phyloP scores from a whole-genome alignment of 2,113 vertebrate genomes.

The Sterrhoptilus dennistouni region DNA sequence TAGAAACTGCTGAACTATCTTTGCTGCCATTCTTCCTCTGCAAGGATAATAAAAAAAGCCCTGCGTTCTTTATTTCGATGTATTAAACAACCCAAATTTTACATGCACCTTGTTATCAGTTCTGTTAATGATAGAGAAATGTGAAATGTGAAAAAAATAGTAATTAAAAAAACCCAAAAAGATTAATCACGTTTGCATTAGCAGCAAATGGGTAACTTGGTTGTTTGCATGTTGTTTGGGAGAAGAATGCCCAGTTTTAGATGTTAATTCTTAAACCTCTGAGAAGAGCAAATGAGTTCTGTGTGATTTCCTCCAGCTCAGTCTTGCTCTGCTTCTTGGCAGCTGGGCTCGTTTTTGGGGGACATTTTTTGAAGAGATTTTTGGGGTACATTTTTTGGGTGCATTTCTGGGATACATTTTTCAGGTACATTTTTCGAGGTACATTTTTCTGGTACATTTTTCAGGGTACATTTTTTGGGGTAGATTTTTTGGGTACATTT shows the following conservation, averaged over 20 bases:
- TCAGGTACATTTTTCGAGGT: neutral
- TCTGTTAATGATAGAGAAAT: neutral
- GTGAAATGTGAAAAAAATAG: neutral
- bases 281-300: neutral
- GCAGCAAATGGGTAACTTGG: accelerated
- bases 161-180: neutral
- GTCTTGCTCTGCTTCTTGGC: neutral
- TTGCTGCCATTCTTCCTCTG: neutral
- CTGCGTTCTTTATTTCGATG: neutral
- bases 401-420: no score
- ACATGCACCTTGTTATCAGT: neutral
- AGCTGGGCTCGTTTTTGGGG: neutral
- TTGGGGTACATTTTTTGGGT: no score
- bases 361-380: neutral
- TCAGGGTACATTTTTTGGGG: no score
- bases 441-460: neutral
- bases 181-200: neutral
- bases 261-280: neutral
- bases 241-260: neutral
- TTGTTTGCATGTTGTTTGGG: neutral
- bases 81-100: neutral
- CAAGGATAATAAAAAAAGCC: neutral
- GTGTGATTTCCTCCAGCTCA: neutral
- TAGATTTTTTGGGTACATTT: no score
- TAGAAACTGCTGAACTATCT: neutral